Base-by-base conservation (phyloP, 2,888 invertebrate species). In the Scaptomyza tumidula region DNA sequence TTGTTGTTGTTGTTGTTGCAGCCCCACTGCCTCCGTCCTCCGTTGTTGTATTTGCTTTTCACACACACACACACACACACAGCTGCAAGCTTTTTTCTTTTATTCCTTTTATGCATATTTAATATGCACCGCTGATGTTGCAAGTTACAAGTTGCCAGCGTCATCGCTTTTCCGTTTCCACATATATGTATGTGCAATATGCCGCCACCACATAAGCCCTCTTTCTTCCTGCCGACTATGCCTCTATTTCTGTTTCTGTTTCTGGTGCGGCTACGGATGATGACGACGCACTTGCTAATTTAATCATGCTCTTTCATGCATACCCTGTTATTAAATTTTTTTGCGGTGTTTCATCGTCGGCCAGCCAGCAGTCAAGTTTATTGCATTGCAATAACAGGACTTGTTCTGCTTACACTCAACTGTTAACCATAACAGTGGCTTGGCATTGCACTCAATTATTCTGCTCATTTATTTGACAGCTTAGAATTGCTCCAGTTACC, bases 51-150 rank as follows among this genome's bases (percentile, higher is more conserved):
- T 78, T 75, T 75, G 75, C 75, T 78, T 59, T 75, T 64, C 70
- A 62, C 56, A 52, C 69, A 71, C 69, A 70, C 46, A 59, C 46
- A 41, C 31, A 37, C 43, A 59, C 45, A 66, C 63, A 14, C 16
- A 41, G 63, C 68, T 64, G 29, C 53, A 63, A 57, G 63, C 69
- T 78, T 57, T 56, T 69, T 52, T 50, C 59, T 53, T 62, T 39
- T 39, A 54, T 66, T 66, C 64, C 63, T 64, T 65, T 68, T 56
- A 49, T 75, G 62, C 75, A 74, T 78, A 81, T 81, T 81, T 82
- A 82, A 82, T 82, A 82, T 82, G 86, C 82, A 82, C 65, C 72
- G 81, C 85, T 83, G 82, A 86, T 86, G 88, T 76, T 83, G 88
- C 82, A 86, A 84, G 88, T 76, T 83, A 80, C 85, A 87, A 78